Base-by-base conservation (phyloP, 2,113 vertebrate species). In the Prinia subflava region DNA sequence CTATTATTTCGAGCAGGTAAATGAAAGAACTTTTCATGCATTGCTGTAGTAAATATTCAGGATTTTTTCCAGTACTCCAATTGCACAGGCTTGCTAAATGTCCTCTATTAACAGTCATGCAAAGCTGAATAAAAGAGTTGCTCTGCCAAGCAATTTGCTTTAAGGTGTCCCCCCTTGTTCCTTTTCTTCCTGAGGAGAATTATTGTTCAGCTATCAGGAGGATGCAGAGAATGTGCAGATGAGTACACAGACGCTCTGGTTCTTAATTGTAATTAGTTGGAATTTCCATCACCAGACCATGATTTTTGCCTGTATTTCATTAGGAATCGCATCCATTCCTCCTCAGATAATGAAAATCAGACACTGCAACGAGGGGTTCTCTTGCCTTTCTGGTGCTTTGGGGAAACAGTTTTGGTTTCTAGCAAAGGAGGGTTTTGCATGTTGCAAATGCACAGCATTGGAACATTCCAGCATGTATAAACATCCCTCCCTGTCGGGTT, bases 1-100 rank as follows among this genome's bases (percentile, higher is more conserved):
- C 78, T 74, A 82, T 92, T 94, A 89, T 90, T 89, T 74, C 85
- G 80, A 82, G 79, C 85, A 94, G 89, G 87, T 91, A 91, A 79
- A 93, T 86, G 83, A 82, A 94, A 88, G 50, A 89, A 83, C 49
- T 90, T 87, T 91, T 69, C 44, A 59, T 56, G 42, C 44, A 37
- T 53, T 76, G 56, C 52, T 89, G 70, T 86, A 77, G 89, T 86
- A 92, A 89, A 87, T 55, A 50, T 82, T 83, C 70, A 64, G 60
- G 64, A 67, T 92, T 71, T 62, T 56, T 37, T 91, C 50, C 78
- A 53, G 70, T 65, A 33, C 53, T 94, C 46, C 71, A 78, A 6
- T n/a, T 75, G 73, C 52, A 60, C 53, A 71, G 67, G 42, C 39
- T 88, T 79, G 56, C 71, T 86, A 71, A 75, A 87, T 67, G 60